Evolutionary conservation across 2,113 vertebrate genomes (phyloP), one percentile per base, ranked within the genome.

Genomic region (Dendropsophus ebraccatus): DNA sequence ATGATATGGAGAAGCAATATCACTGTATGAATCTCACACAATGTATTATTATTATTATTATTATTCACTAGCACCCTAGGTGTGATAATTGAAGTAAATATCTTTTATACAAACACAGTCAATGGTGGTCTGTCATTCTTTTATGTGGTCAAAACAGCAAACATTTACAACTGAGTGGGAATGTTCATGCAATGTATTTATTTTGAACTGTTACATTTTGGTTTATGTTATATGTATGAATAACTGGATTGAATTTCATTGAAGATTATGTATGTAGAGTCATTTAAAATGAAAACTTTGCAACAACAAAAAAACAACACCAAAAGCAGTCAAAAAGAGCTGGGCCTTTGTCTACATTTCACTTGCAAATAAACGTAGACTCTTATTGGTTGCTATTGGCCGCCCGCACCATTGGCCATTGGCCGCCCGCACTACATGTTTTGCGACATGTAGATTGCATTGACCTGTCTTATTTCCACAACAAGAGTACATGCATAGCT

Each of bases 21-120:
- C 97, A 98, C 97, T 98, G 97, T 97, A 97, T 96, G 96, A 97
- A 97, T 96, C 95, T 95, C 97, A 98, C 95, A 95, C 95, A 95
- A 97, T 98, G 97, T 97, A 97, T 97, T 96, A 96, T 96, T 95
- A 96, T 95, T 96, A 96, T 96, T 97, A 97, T 95, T 96, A 96
- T 96, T 97, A 97, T 96, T 97, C 97, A 98, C 97, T 97, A 98
- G 96, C 97, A 98, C 97, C 97, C 97, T 97, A 98, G 97, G 97
- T 99, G 97, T 98, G 97, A 98, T 97, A 95, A 97, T 97, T 97
- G 97, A 99, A 99, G 97, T 99, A 99, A 99, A 99, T 99, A 97
- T 99, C 96, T 99, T 99, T 99, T 99, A 97, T 99, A 99, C 97
- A 98, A 99, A 98, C 97, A 99, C 96, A 94, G 93, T 83, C 60